Base-by-base conservation (phyloP, 1,140 invertebrate genomes). In the Panonychus citri region DNA sequence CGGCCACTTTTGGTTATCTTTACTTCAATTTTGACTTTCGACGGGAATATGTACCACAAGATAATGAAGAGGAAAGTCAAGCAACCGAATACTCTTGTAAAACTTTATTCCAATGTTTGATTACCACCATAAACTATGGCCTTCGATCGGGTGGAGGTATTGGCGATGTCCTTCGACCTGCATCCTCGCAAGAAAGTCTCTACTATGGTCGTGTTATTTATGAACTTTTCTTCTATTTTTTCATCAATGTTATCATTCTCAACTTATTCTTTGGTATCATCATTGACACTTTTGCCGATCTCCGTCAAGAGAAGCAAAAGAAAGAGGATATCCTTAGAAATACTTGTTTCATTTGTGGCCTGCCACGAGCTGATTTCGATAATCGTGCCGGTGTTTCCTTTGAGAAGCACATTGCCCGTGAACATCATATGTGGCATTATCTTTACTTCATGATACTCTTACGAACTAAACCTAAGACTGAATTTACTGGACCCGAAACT, bases 181-280 rank as follows among this genome's bases (percentile, higher is more conserved):
- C 90, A 0, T 88, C 87, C 60, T 90, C 82, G 68, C 79, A 79
- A 64, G 90, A 94, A 72, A 73, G 73, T 25, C 21, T 57, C n/a
- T 97, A 91, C 74, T 79, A 87, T 39, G 84, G 85, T 4, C 77
- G 93, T 64, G 90, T 98, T 39, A 78, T 98, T 34, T 98, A 98
- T 70, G 94, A 98, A 72, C 72, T 99, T 48, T 77, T 96, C 15
- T 99, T 98, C 80, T 99, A 89, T 81, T 97, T 98, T 75, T 85
- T 99, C 63, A 86, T 99, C 59, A 99, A 98, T 67, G 94, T 98
- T 77, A 98, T 98, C 65, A 87, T 97, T 50, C 74, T 99, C 59
- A 99, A 99, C 73, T 77, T 99, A 27, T 98, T 99, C 70, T 99
- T 99, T 77, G 94, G 95, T 86, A 94, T 99, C 52, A 99, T 99